Base-by-base conservation (phyloP, 2,888 invertebrate genomes). In the Limnephilus rhombicus region DNA sequence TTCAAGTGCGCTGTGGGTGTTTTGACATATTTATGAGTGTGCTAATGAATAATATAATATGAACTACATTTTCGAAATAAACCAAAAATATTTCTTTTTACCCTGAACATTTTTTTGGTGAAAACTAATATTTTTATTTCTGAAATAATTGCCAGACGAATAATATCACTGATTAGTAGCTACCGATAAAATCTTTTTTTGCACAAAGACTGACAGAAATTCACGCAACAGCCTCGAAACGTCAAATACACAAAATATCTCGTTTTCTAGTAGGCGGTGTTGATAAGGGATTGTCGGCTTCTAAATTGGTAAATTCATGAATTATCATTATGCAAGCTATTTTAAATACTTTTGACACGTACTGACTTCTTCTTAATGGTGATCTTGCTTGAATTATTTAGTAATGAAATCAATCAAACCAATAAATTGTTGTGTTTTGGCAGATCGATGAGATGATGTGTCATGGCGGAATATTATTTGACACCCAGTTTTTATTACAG, bases 401-500 rank as follows among this genome's bases (percentile, higher is more conserved):
- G 68, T 24, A 68, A 34, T 82, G 31, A 34, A 82, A 15, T 82
- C 82, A 31, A 29, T 82, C 31, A n/a, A 81, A 81, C 29, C 29
- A 31, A 81, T 31, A 82, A 82, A 82, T 82, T 34, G 53, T n/a
- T 87, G 9, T 37, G 37, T 29, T 87, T 87, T 87, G 87, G 89
- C 85, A 92, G 89, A 92, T 92, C 92, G 91, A 92, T 92, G 91
- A 92, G 91, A 91, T 92, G 92, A 92, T 92, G 92, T 92, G 92
- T 92, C 92, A 92, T 92, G 92, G 92, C 92, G 91, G 87, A 91
- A n/a, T 37, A 83, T 37, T 90, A 88, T 91, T 87, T 80, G 82
- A 91, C 82, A 86, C 91, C 86, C 49, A 87, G 53, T 87, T 53
- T 87, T 87, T 34, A 29, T 90, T 90, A 34, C 90, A 90, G 90